A percentile compares a stretch with the other conserved stretches of the same genome.
Evolutionary conservation across 1,140 invertebrate species (phyloP).

Genomic region (Sinella curviseta): DNA sequence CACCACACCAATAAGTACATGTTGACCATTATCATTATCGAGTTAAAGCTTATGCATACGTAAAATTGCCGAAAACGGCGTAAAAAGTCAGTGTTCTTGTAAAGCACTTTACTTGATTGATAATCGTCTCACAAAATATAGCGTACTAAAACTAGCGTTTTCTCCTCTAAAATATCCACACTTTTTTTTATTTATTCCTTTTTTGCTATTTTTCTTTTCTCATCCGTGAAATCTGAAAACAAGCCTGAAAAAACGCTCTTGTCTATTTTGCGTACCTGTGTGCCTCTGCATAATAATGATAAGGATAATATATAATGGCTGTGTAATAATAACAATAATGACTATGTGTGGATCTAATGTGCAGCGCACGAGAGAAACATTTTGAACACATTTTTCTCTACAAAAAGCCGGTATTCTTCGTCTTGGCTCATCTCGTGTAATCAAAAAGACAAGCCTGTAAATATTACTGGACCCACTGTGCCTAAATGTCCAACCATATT

Average conservation of each 20-base stretch:
- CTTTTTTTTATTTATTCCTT: background rate
- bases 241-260: background rate
- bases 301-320: background rate
- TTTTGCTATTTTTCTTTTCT: constrained; percentile 1
- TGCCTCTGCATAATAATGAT: constrained; percentile 3
- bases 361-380: background rate
- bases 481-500: background rate
- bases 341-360: background rate
- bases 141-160: background rate
- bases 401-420: background rate
- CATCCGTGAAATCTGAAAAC: background rate
- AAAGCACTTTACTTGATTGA: background rate
- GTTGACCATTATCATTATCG: constrained; percentile 11
- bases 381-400: no score
- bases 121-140: background rate
- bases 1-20: background rate
- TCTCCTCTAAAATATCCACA: background rate
- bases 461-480: background rate
- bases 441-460: constrained; percentile 19
- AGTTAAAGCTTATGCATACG: constrained; percentile 8
- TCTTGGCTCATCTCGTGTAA: background rate
- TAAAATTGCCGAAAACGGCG: constrained; percentile 21
- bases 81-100: background rate
- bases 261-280: background rate
- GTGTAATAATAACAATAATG: background rate